These are phyloP conservation scores for Plagodis dolabraria DNA, from an alignment of 2,888 invertebrate genomes.

Conservation along the genomic window DNA sequence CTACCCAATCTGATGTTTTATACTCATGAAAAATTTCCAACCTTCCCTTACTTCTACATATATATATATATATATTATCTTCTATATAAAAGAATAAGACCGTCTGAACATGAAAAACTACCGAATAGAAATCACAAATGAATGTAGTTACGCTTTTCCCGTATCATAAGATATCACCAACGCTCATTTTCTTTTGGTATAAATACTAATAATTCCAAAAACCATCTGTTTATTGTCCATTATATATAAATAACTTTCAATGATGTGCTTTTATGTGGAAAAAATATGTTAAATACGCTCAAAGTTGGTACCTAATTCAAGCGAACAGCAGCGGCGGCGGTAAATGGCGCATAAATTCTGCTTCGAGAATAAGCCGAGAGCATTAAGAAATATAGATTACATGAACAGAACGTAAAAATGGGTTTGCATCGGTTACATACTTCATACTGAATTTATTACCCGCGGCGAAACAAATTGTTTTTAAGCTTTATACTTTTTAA, in stretches of 20 bases:
- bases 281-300: slow-evolving; percentile 58
- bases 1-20: slow-evolving; percentile 34
- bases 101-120: too few relatives aligned
- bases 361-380: slow-evolving; percentile 68
- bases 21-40: slow-evolving; percentile 29
- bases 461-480: slow-evolving; percentile 22
- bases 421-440: slow-evolving; percentile 46
- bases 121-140: too few relatives aligned
- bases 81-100: too few relatives aligned
- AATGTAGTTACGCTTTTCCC: too few relatives aligned
- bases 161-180: not conserved
- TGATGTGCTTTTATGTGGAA: slow-evolving; percentile 44
- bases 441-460: slow-evolving; percentile 41
- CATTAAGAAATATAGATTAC: slow-evolving; percentile 75
- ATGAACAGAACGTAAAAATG: slow-evolving; percentile 61
- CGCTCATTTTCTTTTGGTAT: too few relatives aligned
- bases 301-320: slow-evolving; percentile 62
- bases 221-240: too few relatives aligned
- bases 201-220: too few relatives aligned
- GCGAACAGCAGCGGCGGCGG: slow-evolving; percentile 60
- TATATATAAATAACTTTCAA: not conserved
- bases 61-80: too few relatives aligned
- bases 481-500: not conserved
- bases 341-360: slow-evolving; percentile 77
- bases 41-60: slow-evolving; percentile 5